phyloP scores from a whole-genome alignment of 2,113 vertebrate genomes.

The Aldabrachelys gigantea region DNA sequence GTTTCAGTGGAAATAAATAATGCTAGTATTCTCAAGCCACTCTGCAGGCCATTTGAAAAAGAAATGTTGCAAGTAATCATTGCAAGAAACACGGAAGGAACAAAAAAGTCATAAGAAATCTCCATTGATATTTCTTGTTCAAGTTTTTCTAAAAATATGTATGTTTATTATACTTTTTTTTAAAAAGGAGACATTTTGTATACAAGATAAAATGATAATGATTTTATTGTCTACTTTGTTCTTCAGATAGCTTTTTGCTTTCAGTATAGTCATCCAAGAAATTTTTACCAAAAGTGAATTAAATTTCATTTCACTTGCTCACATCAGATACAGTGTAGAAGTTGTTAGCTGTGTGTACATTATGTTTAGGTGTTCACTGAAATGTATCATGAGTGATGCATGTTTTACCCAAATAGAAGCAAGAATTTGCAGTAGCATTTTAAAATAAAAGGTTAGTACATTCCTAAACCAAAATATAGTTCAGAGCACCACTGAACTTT shows the following conservation, averaged over 20 bases:
- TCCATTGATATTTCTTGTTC: not conserved
- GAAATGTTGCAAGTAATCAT: not conserved
- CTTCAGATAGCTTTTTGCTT: not conserved
- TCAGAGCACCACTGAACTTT: not conserved
- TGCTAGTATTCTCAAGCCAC: not conserved
- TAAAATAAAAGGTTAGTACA: not conserved
- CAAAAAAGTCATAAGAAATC: not conserved
- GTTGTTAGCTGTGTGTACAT: not conserved
- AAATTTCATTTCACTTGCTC: not conserved
- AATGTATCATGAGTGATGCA: not conserved
- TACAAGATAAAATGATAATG: not conserved
- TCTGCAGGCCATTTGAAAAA: not conserved
- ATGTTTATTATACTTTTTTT: not conserved
- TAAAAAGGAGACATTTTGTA: not conserved
- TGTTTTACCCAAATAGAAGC: not conserved
- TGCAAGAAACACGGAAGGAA: not conserved
- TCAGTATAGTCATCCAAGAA: not conserved
- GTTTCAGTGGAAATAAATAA: slow-evolving; percentile 20
- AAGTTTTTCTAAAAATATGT: not conserved
- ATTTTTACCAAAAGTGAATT: not conserved
- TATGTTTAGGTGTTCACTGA: not conserved
- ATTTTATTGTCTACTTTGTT: not conserved
- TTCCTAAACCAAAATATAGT: not conserved
- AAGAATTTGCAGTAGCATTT: not conserved
- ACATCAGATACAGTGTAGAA: not conserved